Percentiles rank a stretch among this genome's conserved stretches.
Conservation (phyloP, 2,797 vertebrate genomes). For the Anniella stebbinsi region DNA sequence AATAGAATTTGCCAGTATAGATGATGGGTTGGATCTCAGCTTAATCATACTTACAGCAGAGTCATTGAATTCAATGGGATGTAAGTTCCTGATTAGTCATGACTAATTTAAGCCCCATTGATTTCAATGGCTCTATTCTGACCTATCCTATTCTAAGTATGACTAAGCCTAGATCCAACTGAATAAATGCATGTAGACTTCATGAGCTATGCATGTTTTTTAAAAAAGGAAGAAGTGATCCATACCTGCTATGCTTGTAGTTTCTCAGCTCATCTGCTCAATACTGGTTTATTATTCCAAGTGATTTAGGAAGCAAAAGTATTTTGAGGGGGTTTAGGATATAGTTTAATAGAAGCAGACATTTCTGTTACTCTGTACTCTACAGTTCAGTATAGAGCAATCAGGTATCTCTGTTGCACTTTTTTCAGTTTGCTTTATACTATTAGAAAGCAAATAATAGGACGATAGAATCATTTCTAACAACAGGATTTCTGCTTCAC, state of each 20-base stretch:
- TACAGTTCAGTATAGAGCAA: background rate
- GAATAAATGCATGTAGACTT: background rate
- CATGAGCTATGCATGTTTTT: conserved; percentile 12
- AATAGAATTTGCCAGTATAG: background rate
- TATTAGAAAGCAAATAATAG: conserved; percentile 12
- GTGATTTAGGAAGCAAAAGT: conserved; percentile 44
- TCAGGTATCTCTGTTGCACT: background rate
- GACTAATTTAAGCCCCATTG: background rate
- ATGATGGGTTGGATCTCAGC: background rate
- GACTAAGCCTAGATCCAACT: background rate
- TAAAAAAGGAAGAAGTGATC: conserved; percentile 9
- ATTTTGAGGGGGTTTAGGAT: conserved; percentile 41
- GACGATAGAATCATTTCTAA: background rate
- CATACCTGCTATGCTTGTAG: conserved; percentile 25
- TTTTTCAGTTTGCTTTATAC: background rate
- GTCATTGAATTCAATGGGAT: background rate
- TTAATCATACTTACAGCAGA: background rate
- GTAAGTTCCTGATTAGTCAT: background rate
- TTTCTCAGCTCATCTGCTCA: conserved; percentile 5
- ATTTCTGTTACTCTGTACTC: conserved; percentile 54
- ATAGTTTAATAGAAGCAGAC: conserved; percentile 51
- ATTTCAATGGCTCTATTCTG: background rate
- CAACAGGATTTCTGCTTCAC: background rate
- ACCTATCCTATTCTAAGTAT: background rate
- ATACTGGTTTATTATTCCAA: conserved; percentile 23